A percentile compares a stretch with the other conserved stretches of the same genome.
Conservation (phyloP, 1,140 invertebrate species). For the Delia radicum region DNA sequence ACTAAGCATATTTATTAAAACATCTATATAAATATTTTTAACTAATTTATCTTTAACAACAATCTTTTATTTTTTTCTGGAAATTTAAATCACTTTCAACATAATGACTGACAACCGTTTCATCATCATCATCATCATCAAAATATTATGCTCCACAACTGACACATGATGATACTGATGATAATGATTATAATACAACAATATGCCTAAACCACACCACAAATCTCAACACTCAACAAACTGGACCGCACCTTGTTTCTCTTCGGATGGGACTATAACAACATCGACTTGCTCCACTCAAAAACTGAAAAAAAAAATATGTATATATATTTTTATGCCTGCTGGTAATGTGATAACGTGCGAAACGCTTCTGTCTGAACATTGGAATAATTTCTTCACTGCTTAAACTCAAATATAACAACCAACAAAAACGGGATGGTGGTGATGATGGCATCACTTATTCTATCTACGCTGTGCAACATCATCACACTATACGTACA, state of each 20-base stretch:
- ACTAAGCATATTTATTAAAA: too few relatives aligned
- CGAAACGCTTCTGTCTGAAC: constrained; percentile 3
- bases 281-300: not conserved
- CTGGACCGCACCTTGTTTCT: not conserved
- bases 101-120: not conserved
- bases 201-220: not conserved
- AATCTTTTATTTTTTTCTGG: not conserved
- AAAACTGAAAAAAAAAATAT: not conserved
- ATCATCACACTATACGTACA: not conserved
- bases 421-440: not conserved
- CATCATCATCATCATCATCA: not conserved
- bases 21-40: not conserved
- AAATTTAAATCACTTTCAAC: not conserved
- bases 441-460: not conserved
- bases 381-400: not conserved
- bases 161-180: not conserved
- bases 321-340: not conserved
- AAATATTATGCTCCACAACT: not conserved
- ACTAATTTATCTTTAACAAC: not conserved
- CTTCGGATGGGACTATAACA: not conserved
- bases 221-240: not conserved
- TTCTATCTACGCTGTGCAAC: too few relatives aligned
- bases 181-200: not conserved
- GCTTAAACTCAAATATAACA: not conserved
- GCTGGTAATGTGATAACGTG: constrained; percentile 3